Evolutionary conservation across 2,888 invertebrate species (phyloP), one percentile per base, ranked within the genome.

Genomic region (Stomorhina lunata): DNA sequence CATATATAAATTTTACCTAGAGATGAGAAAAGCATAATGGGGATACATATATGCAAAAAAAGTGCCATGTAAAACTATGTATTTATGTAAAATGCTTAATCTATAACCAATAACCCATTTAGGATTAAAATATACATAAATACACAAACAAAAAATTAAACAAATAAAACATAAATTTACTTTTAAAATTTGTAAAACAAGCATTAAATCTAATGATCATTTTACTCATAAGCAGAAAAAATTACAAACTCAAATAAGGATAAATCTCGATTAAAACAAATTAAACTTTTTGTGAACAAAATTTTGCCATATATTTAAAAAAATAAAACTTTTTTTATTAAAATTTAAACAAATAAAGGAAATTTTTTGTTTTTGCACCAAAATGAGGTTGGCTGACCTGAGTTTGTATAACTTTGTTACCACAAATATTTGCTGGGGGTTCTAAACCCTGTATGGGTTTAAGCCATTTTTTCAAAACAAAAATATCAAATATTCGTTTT

Each of bases 361-460:
- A 20, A n/a, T n/a, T n/a, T n/a, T 29, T 53, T n/a, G 29, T 29
- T 63, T 63, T 22, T 17, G 20, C 1, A 53, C 40, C 50, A 29
- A 29, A 12, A 10, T 40, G n/a, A n/a, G 25, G n/a, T 75, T 29
- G 27, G 48, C 32, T 40, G 27, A 57, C 45, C 66, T 20, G 66
- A 37, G 66, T 45, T 76, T 63, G 63, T 63, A 37, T 57, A 34
- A n/a, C 29, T 68, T 68, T 32, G 15, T 59, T 45, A 32, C 59
- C 66, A 48, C 75, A 76, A 73, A 29, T 63, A 20, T 37, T 37
- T 55, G 55, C 32, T 25, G 45, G 32, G 12, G 48, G 29, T 37
- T 3, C n/a, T 29, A 59, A 68, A 76, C 6, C 45, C 32, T 29
- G 29, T 12, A 9, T 55, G 17, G 7, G 12, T 4, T 29, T 29